These are phyloP conservation scores for Clitarchus hookeri DNA, from an alignment of 2,888 invertebrate species.

Conservation along the genomic window DNA sequence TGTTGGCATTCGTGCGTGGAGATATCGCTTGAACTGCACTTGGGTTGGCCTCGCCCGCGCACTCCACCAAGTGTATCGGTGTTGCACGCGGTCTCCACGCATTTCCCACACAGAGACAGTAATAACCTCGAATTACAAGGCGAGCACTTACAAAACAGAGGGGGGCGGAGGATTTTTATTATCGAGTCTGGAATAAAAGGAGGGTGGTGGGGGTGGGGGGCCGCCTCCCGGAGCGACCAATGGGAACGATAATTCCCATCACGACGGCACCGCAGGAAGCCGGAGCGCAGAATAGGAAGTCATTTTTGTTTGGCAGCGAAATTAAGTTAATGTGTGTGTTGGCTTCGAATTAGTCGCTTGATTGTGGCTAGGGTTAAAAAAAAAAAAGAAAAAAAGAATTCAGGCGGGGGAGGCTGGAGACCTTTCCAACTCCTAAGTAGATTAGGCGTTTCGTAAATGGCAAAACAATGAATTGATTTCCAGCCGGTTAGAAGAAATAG, in stretches of 20 bases:
- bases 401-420: background rate
- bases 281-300: background rate
- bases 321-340: conserved; percentile 14
- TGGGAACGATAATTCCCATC: conserved; percentile 6
- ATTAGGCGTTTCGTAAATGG: conserved; percentile 23
- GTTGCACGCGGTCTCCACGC: too few relatives aligned
- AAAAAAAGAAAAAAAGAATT: background rate
- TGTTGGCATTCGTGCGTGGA: background rate
- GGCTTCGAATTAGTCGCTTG: conserved; percentile 14
- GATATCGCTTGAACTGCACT: background rate
- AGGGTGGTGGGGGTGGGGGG: background rate
- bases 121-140: conserved; percentile 7
- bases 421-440: conserved; percentile 19
- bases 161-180: background rate
- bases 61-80: background rate
- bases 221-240: background rate
- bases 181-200: background rate
- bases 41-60: background rate
- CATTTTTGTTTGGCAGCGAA: conserved; percentile 14
- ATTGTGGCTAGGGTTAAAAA: conserved; percentile 14
- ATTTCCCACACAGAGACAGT: background rate
- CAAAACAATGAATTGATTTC: conserved; percentile 26
- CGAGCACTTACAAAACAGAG: background rate
- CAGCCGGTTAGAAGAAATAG: conserved; percentile 22
- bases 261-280: conserved; percentile 14